phyloP scores from a whole-genome alignment of 2,888 invertebrate genomes.

The Cosmia pyralina region DNA sequence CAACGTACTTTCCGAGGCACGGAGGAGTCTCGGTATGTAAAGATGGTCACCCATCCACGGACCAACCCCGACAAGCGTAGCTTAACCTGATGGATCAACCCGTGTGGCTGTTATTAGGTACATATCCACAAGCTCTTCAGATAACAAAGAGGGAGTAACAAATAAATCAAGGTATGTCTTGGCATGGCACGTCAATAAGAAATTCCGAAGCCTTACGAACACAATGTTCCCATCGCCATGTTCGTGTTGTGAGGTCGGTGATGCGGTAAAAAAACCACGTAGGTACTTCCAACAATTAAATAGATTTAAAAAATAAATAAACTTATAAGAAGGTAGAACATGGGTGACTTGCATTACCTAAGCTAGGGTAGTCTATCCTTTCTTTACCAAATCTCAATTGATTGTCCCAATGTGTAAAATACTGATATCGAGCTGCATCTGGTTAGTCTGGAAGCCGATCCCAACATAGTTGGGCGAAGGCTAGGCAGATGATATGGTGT shows the following conservation, averaged over 20 bases:
- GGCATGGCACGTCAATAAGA: too few relatives aligned
- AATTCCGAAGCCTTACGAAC: too few relatives aligned
- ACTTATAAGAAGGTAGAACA: neutral
- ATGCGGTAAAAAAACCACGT: neutral
- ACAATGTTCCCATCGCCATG: too few relatives aligned
- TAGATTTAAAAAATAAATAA: neutral
- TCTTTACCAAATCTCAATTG: neutral
- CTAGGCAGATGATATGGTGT: neutral
- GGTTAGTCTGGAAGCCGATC: neutral
- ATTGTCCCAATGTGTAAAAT: neutral
- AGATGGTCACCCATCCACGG: too few relatives aligned
- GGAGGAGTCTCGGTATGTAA: too few relatives aligned
- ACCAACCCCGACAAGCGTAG: too few relatives aligned
- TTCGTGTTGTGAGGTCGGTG: constrained; percentile 3
- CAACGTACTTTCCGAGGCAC: too few relatives aligned
- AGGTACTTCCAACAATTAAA: neutral
- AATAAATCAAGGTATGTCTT: too few relatives aligned
- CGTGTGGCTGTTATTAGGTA: too few relatives aligned
- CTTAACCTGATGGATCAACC: too few relatives aligned
- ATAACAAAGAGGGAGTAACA: too few relatives aligned
- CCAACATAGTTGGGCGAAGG: neutral
- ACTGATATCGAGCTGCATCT: neutral
- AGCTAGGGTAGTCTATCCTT: neutral
- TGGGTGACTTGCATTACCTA: neutral
- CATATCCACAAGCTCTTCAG: too few relatives aligned